Base-by-base conservation (phyloP, 1,140 invertebrate species). In the Sycophila sp. region DNA sequence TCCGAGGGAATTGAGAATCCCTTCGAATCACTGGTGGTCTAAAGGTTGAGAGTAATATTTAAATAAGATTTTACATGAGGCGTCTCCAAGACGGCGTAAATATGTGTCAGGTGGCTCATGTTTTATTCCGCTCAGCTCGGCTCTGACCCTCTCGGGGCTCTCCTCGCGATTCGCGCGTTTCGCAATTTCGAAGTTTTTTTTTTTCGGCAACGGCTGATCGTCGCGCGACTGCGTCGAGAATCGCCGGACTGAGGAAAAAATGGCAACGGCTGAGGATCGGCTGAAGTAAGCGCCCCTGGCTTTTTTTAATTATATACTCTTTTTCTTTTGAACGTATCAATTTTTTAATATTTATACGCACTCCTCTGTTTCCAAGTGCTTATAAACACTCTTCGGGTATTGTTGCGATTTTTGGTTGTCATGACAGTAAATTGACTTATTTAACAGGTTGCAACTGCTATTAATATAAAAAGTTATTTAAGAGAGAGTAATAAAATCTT, bases 251-350 rank as follows among this genome's bases (percentile, higher is more conserved):
- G n/a, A 42, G 13, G n/a, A 38, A 36, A 66, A 45, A 58, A 45
- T 67, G 64, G 47, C 51, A 56, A 67, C 26, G 6, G n/a, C 38
- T 19, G 53, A 67, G 28, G 22, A 28, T 22, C 28, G 38, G 24
- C 36, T 67, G 22, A 67, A 49, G 65, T 67, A 67, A 47, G 53
- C 47, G n/a, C n/a, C n/a, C n/a, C n/a, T n/a, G 17, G 10, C 15
- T 30, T 30, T 53, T 28, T 30, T n/a, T n/a, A n/a, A n/a, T n/a
- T n/a, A n/a, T n/a, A n/a, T n/a, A n/a, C n/a, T n/a, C n/a, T n/a
- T n/a, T n/a, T n/a, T n/a, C n/a, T n/a, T n/a, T n/a, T n/a, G n/a
- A n/a, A n/a, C n/a, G n/a, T n/a, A n/a, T n/a, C n/a, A n/a, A n/a
- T n/a, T n/a, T n/a, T n/a, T n/a, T n/a, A n/a, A n/a, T n/a, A n/a